A percentile compares a stretch with the other conserved stretches of the same genome.
These are phyloP conservation scores for Bombylius discolor DNA, from an alignment of 2,888 invertebrate species.

Conservation along the genomic window DNA sequence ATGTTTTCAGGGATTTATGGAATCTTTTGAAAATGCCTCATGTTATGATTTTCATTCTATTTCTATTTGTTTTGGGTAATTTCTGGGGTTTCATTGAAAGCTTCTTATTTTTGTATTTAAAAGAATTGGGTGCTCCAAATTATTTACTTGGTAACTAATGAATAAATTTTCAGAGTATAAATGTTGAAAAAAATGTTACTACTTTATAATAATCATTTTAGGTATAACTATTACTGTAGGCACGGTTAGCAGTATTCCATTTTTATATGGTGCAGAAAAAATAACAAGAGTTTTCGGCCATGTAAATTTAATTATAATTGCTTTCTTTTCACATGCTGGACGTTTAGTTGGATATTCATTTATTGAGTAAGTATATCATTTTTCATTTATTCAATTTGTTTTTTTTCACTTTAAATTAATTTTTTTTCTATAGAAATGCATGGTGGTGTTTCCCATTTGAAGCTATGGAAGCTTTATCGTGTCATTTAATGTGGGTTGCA, in stretches of 20 bases:
- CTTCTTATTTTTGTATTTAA: slow-evolving; percentile 72
- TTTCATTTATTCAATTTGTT: background rate
- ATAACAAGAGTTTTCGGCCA: slow-evolving; percentile 71
- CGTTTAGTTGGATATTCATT: slow-evolving; percentile 73
- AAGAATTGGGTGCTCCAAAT: slow-evolving; percentile 71
- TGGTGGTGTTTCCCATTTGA: slow-evolving; percentile 87
- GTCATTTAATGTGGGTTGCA: slow-evolving; percentile 83
- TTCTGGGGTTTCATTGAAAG: slow-evolving; percentile 85
- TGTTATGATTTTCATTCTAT: slow-evolving; percentile 65
- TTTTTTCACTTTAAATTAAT: background rate
- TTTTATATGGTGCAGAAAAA: slow-evolving; percentile 70
- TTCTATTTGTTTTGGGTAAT: slow-evolving; percentile 69
- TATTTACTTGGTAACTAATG: slow-evolving; percentile 53
- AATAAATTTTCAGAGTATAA: background rate
- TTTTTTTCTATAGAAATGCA: slow-evolving; percentile 47
- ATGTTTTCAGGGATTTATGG: slow-evolving; percentile 59
- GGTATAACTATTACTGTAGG: slow-evolving; percentile 76
- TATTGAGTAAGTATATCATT: slow-evolving; percentile 53
- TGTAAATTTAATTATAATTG: slow-evolving; percentile 70
- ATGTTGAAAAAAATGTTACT: background rate
- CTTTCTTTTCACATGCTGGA: slow-evolving; percentile 73
- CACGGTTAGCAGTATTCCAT: slow-evolving; percentile 69
- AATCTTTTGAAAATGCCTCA: slow-evolving; percentile 66
- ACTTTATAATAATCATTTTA: slow-evolving; percentile 21
- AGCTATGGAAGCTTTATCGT: slow-evolving; percentile 72